A percentile compares a stretch with the other conserved stretches of the same genome.
These are phyloP conservation scores for Nezara viridula DNA, from an alignment of 2,888 invertebrate species.

Conservation along the genomic window DNA sequence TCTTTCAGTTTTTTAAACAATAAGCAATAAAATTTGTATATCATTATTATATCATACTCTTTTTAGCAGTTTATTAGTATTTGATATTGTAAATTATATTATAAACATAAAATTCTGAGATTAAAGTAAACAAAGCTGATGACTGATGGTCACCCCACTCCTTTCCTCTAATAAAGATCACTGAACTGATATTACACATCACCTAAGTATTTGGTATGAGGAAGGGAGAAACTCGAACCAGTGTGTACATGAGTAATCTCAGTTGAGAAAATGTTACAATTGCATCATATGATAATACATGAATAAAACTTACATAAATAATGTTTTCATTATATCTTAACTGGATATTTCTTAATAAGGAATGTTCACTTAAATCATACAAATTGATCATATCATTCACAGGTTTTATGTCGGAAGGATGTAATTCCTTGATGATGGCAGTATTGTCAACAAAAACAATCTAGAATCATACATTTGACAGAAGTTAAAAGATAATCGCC, in stretches of 20 bases:
- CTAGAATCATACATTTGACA: constrained; percentile 42
- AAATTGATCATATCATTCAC: constrained; percentile 93
- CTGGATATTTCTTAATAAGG: constrained; percentile 87
- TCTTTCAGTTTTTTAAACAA: too few species aligned
- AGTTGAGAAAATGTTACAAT: background rate
- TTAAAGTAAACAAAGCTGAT: background rate
- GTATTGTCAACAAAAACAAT: constrained; percentile 49
- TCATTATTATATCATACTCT: background rate
- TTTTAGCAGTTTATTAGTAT: background rate
- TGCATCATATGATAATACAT: constrained; percentile 38
- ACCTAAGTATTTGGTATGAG: background rate
- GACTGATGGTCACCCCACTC: background rate
- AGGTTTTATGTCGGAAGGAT: constrained; percentile 60
- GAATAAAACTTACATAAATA: constrained; percentile 84
- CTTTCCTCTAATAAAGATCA: background rate
- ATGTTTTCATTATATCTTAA: constrained; percentile 89
- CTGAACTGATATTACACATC: background rate
- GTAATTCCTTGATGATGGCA: constrained; percentile 73
- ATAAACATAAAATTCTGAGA: background rate
- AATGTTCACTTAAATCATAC: constrained; percentile 85
- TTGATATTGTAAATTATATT: background rate
- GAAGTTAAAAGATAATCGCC: background rate
- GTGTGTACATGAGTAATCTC: background rate
- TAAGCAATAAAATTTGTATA: too few species aligned
- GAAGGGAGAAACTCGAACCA: background rate